phyloP scores from a whole-genome alignment of 2,113 vertebrate species.

The Tor tambroides region DNA sequence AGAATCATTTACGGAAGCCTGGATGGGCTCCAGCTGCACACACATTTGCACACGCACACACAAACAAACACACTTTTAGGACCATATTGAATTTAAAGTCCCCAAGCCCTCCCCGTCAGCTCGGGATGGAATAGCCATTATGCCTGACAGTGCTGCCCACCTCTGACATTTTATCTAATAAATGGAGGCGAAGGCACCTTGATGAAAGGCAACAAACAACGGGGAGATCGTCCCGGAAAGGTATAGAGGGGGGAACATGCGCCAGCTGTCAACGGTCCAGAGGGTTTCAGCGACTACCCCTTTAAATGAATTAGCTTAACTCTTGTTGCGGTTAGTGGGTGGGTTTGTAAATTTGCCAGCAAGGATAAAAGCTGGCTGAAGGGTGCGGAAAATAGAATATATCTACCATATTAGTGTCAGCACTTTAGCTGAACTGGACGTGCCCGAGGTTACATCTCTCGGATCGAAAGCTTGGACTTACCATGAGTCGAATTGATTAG shows the following conservation, averaged over 20 bases:
- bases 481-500: background rate
- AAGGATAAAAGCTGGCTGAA: constrained; percentile 65
- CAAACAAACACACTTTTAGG: constrained; percentile 63
- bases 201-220: constrained; percentile 73
- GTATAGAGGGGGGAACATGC: constrained; percentile 64
- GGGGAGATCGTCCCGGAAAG: constrained; percentile 67
- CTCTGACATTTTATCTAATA: constrained; percentile 84
- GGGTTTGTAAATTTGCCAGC: constrained; percentile 62
- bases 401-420: constrained; percentile 87
- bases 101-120: constrained; percentile 65
- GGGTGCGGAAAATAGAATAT: constrained; percentile 82
- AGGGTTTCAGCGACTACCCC: constrained; percentile 66
- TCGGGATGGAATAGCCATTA: constrained; percentile 79
- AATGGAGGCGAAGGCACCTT: constrained; percentile 70
- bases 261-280: constrained; percentile 81
- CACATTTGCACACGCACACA: constrained; percentile 27
- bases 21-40: constrained; percentile 67
- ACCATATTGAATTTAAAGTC: constrained; percentile 75
- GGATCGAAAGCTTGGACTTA: background rate
- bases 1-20: constrained; percentile 65
- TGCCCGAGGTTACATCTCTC: constrained; percentile 55
- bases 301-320: constrained; percentile 82
- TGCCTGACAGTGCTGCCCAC: constrained; percentile 74
- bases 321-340: constrained; percentile 75
- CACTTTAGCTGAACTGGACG: constrained; percentile 79